Evolutionary conservation across 2,888 invertebrate genomes (phyloP).

Genomic region (Troilus luridus): DNA sequence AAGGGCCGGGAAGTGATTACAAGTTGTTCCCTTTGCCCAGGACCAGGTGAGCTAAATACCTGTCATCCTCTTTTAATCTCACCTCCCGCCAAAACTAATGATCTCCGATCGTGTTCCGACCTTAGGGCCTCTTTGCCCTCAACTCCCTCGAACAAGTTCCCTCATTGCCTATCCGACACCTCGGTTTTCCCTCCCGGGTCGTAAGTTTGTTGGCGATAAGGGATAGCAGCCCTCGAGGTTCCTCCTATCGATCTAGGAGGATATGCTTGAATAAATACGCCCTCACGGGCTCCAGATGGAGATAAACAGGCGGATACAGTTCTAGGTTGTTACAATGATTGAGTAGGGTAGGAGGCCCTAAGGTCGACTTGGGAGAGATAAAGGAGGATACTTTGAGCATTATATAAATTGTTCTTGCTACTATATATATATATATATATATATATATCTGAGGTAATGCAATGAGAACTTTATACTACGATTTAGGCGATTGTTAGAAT

Average conservation of each 20-base stretch:
- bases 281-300: background rate
- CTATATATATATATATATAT: background rate
- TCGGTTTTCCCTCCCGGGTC: background rate
- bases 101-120: slow-evolving; percentile 11
- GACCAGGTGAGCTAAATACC: slow-evolving; percentile 15
- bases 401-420: background rate
- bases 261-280: background rate
- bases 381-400: background rate
- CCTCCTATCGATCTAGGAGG: background rate
- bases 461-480: background rate
- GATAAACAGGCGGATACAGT: background rate
- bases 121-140: background rate
- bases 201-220: background rate
- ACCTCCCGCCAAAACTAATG: background rate
- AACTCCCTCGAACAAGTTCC: background rate
- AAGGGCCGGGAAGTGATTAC: slow-evolving; percentile 10
- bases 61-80: slow-evolving; percentile 36
- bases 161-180: background rate
- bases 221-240: background rate
- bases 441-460: background rate
- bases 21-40: slow-evolving; percentile 5
- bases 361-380: background rate
- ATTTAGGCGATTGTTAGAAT: background rate
- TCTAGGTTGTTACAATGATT: background rate
- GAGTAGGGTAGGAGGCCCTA: background rate